Conservation (phyloP, 2,113 vertebrate genomes). For the Butorides virescens region DNA sequence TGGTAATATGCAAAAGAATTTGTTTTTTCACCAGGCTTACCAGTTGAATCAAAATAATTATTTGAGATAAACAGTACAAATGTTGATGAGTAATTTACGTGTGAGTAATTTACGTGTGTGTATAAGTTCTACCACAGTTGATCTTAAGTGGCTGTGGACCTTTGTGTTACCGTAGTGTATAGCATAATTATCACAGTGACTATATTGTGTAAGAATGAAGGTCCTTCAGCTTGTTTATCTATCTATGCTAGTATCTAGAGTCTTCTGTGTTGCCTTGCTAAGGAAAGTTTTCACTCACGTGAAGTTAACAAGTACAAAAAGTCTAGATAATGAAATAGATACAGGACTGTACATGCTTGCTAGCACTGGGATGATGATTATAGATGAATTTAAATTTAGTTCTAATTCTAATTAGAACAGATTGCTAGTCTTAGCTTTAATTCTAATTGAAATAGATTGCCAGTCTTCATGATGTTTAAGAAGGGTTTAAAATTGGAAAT, state of each 20-base stretch:
- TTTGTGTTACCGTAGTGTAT: not conserved
- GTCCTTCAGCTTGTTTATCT: not conserved
- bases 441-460: not conserved
- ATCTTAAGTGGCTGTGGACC: not conserved
- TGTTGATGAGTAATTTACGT: too few relatives aligned
- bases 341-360: not conserved
- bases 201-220: not conserved
- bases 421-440: not conserved
- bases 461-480: not conserved
- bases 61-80: not conserved
- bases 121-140: not conserved
- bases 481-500: not conserved
- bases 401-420: not conserved
- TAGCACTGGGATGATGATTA: not conserved
- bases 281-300: not conserved
- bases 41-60: not conserved
- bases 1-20: not conserved
- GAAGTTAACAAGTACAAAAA: not conserved
- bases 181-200: not conserved
- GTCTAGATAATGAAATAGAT: not conserved
- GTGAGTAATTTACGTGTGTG: not conserved
- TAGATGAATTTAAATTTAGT: not conserved
- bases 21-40: not conserved
- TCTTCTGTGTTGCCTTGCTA: not conserved
- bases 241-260: not conserved